Conservation (phyloP, 2,888 invertebrate species). For the Muschampia plurimacula region DNA sequence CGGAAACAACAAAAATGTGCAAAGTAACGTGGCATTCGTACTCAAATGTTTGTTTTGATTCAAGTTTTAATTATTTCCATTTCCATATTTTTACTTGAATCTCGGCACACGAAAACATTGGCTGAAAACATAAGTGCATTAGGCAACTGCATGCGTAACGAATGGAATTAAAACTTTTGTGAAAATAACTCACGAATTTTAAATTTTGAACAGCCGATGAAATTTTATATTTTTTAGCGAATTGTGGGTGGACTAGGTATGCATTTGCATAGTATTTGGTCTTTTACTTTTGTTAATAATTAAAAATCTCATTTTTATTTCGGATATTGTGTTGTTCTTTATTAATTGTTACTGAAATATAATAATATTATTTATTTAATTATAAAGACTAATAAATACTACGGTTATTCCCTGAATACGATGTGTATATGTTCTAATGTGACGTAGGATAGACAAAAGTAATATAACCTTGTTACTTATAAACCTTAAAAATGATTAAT, state of each 20-base stretch:
- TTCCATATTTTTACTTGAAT: conserved; percentile 6
- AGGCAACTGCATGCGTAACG: conserved; percentile 27
- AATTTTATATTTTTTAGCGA: conserved; percentile 19
- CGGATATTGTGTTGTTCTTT: neutral
- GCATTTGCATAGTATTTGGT: conserved; percentile 22
- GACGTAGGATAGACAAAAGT: no score
- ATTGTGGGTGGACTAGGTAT: neutral
- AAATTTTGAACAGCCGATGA: conserved; percentile 12
- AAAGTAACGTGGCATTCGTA: no score
- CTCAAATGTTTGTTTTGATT: neutral
- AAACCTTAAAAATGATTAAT: no score
- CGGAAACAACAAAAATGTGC: no score
- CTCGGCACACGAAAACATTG: conserved; percentile 7
- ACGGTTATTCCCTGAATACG: no score
- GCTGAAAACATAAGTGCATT: conserved; percentile 30
- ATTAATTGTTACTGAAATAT: neutral
- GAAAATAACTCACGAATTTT: conserved; percentile 30
- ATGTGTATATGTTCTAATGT: no score
- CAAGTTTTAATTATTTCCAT: conserved; percentile 5
- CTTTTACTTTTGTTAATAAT: neutral
- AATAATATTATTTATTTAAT: no score
- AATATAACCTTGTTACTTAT: no score
- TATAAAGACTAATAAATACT: no score
- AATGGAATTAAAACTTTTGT: conserved; percentile 35
- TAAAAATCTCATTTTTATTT: neutral